phyloP scores from a whole-genome alignment of 2,797 vertebrate species.

The Sebastes cheni region DNA sequence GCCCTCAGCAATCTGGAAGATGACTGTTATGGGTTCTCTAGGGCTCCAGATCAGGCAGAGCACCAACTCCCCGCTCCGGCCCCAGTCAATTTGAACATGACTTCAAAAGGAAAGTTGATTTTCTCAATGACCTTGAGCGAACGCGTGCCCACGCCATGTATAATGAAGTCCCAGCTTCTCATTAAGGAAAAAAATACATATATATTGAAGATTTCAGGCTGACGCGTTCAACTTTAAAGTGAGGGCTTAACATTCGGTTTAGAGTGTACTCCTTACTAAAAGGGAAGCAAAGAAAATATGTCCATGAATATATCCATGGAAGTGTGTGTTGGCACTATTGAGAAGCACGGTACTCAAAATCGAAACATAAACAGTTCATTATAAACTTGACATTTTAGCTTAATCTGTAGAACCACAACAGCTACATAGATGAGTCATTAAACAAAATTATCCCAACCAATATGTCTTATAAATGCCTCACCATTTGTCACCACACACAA shows the following conservation, averaged over 20 bases:
- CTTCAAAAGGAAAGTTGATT: constrained; percentile 60
- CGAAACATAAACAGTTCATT: neutral
- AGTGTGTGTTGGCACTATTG: neutral
- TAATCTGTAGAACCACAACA: neutral
- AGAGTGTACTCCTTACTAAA: neutral
- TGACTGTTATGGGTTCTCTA: constrained; percentile 30
- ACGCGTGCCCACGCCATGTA: constrained; percentile 1
- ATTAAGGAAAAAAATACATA: neutral
- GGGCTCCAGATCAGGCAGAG: constrained; percentile 36
- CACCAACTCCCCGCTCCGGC: constrained; percentile 22
- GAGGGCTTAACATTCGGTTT: neutral
- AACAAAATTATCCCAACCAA: neutral
- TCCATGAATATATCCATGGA: neutral
- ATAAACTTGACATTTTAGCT: neutral
- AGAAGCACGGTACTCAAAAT: neutral
- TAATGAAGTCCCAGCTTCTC: constrained; percentile 32
- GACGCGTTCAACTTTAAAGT: neutral
- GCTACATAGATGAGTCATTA: neutral
- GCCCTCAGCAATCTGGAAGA: constrained; percentile 53
- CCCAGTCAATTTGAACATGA: constrained; percentile 38
- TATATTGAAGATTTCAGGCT: neutral
- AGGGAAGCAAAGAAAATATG: constrained; percentile 11
- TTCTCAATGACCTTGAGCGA: constrained; percentile 47
- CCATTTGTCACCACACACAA: neutral
- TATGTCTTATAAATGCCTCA: neutral